Base-by-base conservation (phyloP, 2,113 vertebrate species). In the Vireo altiloquus region DNA sequence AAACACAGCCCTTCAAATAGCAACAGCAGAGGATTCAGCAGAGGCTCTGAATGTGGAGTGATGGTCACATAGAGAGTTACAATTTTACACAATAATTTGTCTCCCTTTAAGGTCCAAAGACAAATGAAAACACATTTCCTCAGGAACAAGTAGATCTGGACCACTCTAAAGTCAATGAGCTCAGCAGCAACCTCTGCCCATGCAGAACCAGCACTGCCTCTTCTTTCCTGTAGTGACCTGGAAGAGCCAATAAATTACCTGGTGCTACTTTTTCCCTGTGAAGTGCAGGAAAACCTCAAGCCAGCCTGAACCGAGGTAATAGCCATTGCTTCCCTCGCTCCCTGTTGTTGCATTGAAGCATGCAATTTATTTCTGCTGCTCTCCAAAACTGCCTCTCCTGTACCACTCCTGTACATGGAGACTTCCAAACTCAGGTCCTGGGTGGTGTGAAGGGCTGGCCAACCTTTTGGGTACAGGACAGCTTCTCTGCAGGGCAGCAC, bases 1-100 rank as follows among this genome's bases (percentile, higher is more conserved):
- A 76, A 65, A 10, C 11, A 5, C 0, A 0, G 56, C 31, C 2
- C 0, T 70, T 37, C 8, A 6, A 59, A 70, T 2, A 3, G 25
- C 33, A 52, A 4, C n/a, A 56, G n/a, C 1, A 0, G 82, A 82
- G 42, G 19, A 12, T 44, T 76, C 66, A 42, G 39, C 25, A 46
- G 21, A 15, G 1, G 10, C 25, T 74, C 27, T n/a, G 65, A 37
- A 53, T 9, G 12, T 9, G 9, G 37, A 35, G 14, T 4, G 13
- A 30, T 75, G 52, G 28, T 78, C 74, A 50, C 33, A 40, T 8
- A 7, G 13, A 9, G 1, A 23, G 46, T n/a, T 31, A n/a, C 3
- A 15, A 46, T 74, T 83, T 77, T 23, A 61, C 23, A 1, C 3
- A 2, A n/a, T 21, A 44, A 42, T 87, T 74, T 87, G 46, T 18